These are phyloP conservation scores for Psix sp. DNA, from an alignment of 1,140 invertebrate genomes.

Conservation along the genomic window DNA sequence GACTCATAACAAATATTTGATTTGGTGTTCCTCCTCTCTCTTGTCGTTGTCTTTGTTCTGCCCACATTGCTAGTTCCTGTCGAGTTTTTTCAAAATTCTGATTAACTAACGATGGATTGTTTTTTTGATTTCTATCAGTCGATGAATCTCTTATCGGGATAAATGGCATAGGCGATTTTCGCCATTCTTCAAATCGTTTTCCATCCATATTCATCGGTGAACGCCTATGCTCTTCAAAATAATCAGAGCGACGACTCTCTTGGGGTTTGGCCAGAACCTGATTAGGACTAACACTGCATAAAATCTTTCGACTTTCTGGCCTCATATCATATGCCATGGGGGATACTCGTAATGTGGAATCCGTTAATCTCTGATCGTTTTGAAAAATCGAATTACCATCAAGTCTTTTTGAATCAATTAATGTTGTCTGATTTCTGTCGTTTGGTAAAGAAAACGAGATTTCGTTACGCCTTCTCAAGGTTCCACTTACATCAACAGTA, in stretches of 20 bases:
- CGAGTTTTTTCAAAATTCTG: constrained; percentile 75
- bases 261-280: constrained; percentile 65
- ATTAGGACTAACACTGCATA: constrained; percentile 69
- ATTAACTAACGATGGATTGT: constrained; percentile 67
- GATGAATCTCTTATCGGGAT: constrained; percentile 70
- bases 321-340: constrained; percentile 70
- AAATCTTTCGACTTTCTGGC: constrained; percentile 67
- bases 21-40: constrained; percentile 67
- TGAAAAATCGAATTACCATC: constrained; percentile 65
- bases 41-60: constrained; percentile 72
- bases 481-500: constrained; percentile 69
- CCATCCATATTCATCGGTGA: constrained; percentile 72
- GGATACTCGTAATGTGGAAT: constrained; percentile 67
- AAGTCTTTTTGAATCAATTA: constrained; percentile 64
- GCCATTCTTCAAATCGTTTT: constrained; percentile 71
- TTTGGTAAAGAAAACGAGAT: constrained; percentile 72
- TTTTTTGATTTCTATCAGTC: constrained; percentile 70
- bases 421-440: constrained; percentile 62
- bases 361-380: constrained; percentile 66
- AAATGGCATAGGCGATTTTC: constrained; percentile 74
- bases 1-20: constrained; percentile 69
- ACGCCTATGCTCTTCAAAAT: constrained; percentile 74
- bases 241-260: constrained; percentile 73
- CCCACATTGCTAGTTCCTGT: constrained; percentile 73
- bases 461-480: constrained; percentile 70